Conservation (phyloP, 2,113 vertebrate genomes). For the Camarhynchus parvulus region DNA sequence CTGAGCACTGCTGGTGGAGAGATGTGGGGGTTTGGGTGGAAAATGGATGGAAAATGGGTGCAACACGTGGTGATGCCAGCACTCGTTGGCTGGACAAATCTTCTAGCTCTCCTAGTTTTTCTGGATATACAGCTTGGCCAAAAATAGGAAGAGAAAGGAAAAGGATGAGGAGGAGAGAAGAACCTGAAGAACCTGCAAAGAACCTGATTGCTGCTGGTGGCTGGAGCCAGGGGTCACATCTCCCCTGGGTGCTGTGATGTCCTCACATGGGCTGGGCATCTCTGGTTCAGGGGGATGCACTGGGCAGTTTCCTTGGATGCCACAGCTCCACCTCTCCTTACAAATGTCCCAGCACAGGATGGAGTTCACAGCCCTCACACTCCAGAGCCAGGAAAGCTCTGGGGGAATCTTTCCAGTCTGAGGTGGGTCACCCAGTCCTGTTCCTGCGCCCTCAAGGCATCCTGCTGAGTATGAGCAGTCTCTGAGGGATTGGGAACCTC, state of each 20-base stretch:
- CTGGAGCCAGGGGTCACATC: background rate
- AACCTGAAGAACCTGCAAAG: background rate
- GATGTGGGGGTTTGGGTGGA: background rate
- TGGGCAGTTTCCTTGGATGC: background rate
- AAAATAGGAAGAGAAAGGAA: background rate
- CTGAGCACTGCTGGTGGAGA: background rate
- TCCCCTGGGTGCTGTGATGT: background rate
- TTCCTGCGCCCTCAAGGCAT: background rate
- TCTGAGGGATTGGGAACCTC: background rate
- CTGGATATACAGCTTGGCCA: background rate
- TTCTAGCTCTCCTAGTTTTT: background rate
- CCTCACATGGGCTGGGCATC: rapidly evolving
- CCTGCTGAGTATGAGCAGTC: background rate
- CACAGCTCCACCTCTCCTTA: background rate
- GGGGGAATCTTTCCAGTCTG: background rate
- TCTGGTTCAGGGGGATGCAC: background rate
- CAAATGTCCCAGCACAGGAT: background rate
- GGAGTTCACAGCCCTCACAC: background rate
- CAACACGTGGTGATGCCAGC: rapidly evolving
- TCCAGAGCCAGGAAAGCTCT: background rate
- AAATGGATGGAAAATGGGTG: background rate
- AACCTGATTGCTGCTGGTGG: background rate
- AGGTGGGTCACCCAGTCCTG: background rate
- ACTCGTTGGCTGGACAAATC: rapidly evolving
- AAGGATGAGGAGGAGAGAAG: background rate